These are phyloP conservation scores for Drosophila nr. medialis DNA, from an alignment of 2,888 invertebrate genomes.

Conservation along the genomic window DNA sequence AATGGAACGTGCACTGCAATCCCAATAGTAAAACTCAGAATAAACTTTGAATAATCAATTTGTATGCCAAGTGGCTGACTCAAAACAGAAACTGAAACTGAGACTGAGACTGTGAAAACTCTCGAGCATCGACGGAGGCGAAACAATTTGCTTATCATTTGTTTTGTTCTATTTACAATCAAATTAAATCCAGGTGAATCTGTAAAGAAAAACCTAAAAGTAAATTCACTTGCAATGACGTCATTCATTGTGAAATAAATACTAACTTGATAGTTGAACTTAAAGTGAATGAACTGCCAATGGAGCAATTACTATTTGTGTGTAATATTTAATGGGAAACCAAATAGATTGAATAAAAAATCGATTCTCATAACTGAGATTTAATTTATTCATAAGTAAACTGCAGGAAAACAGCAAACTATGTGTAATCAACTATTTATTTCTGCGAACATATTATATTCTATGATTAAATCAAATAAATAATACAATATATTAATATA, in stretches of 20 bases:
- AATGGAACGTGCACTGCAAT: constrained; percentile 28
- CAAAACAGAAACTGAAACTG: not conserved
- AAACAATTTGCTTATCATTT: constrained; percentile 21
- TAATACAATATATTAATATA: no score
- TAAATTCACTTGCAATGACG: not conserved
- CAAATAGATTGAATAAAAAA: not conserved
- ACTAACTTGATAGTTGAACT: not conserved
- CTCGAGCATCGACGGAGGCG: not conserved
- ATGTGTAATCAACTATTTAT: not conserved
- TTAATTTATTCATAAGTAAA: not conserved
- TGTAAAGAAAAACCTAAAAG: not conserved
- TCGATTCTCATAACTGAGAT: not conserved
- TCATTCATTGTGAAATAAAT: not conserved
- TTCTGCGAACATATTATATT: not conserved
- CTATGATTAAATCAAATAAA: not conserved
- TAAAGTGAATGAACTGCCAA: not conserved
- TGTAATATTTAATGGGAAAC: not conserved
- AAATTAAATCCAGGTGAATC: not conserved
- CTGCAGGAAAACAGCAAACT: not conserved
- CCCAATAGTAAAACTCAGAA: constrained; percentile 11
- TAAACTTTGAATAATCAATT: constrained; percentile 25
- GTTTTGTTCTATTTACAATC: not conserved
- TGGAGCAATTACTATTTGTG: not conserved
- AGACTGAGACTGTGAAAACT: constrained; percentile 4
- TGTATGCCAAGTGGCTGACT: constrained; percentile 23